Conservation (phyloP, 1,140 invertebrate genomes). For the Meloidogyne hapla region DNA sequence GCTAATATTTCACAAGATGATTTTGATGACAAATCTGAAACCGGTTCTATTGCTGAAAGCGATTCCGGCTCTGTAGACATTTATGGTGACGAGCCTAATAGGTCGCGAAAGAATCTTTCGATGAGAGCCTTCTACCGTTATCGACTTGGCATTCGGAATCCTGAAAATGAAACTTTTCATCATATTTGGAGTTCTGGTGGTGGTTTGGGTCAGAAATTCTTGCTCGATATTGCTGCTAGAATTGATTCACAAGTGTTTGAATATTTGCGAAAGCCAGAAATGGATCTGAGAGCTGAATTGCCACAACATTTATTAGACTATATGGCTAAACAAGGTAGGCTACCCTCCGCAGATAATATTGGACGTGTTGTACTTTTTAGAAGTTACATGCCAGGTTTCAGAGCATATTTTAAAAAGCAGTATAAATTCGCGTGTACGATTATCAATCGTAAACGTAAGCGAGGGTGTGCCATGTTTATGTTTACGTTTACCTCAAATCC, state of each 20-base stretch:
- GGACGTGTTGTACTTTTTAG: constrained; percentile 9
- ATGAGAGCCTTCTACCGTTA: background rate
- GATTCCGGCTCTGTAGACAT: background rate
- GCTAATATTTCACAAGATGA: no score
- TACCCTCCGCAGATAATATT: background rate
- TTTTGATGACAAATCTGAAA: background rate
- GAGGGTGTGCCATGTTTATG: background rate
- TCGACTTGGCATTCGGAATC: background rate
- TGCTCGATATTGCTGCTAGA: background rate
- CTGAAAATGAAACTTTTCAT: background rate
- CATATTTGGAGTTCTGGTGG: constrained; percentile 3
- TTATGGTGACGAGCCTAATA: no score
- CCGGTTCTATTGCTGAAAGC: background rate
- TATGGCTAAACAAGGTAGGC: background rate
- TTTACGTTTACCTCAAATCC: background rate
- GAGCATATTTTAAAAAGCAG: constrained; percentile 10
- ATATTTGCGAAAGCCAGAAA: background rate
- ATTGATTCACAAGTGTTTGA: background rate
- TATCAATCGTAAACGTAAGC: background rate
- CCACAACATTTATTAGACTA: background rate
- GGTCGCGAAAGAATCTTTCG: no score
- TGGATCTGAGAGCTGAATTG: background rate
- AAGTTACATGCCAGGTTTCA: background rate
- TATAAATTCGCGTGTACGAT: no score
- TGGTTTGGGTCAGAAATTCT: background rate